Conservation (phyloP, 2,113 vertebrate genomes). For the Ciconia stormi region DNA sequence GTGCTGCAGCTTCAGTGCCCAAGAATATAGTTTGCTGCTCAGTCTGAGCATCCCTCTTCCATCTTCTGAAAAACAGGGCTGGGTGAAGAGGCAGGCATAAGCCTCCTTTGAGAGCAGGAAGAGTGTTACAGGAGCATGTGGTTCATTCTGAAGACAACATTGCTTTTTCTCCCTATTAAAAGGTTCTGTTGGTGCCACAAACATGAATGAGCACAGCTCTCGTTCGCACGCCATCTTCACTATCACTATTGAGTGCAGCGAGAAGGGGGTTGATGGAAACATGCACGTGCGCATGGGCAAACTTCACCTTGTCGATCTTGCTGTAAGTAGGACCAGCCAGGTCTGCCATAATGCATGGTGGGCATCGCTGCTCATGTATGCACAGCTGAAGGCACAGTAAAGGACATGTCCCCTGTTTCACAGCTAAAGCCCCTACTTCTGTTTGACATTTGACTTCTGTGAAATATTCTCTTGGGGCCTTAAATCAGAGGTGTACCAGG, state of each 20-base stretch:
- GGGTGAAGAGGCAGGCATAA: background rate
- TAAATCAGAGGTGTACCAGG: background rate
- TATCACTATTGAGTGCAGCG: conserved; percentile 97
- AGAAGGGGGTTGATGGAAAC: conserved; percentile 94
- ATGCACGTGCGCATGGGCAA: conserved; percentile 98
- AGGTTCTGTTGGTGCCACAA: conserved; percentile 97
- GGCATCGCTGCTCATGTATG: accelerated
- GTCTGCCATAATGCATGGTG: accelerated
- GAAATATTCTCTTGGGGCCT: background rate
- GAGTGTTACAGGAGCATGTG: background rate
- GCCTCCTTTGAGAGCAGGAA: background rate
- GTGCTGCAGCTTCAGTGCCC: background rate
- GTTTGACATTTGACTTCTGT: background rate
- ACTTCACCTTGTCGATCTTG: conserved; percentile 94
- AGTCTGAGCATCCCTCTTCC: background rate
- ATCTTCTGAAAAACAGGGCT: background rate
- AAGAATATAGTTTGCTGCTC: background rate
- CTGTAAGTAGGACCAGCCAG: conserved; percentile 75
- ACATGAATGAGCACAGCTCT: conserved; percentile 99
- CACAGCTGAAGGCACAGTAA: background rate
- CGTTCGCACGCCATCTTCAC: conserved; percentile 98
- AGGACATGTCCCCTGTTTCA: background rate
- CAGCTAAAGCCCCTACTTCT: background rate
- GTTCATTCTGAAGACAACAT: background rate
- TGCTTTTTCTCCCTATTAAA: background rate